These are phyloP conservation scores for Emberiza fucata DNA, from an alignment of 2,113 vertebrate genomes.

Conservation along the genomic window DNA sequence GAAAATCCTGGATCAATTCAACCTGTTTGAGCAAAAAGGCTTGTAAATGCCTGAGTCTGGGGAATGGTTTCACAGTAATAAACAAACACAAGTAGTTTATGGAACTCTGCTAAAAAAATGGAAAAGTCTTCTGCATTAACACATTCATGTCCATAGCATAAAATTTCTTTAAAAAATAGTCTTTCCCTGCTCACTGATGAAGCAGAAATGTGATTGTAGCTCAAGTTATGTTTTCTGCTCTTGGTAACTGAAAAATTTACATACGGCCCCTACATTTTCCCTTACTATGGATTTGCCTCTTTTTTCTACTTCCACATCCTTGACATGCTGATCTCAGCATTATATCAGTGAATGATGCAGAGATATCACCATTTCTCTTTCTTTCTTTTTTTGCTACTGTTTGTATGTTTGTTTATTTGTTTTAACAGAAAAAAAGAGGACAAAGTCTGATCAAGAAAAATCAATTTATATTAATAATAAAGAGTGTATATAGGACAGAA, in stretches of 20 bases:
- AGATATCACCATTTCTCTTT: neutral
- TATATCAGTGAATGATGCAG: neutral
- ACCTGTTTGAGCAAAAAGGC: neutral
- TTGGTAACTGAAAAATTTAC: neutral
- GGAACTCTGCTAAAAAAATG: neutral
- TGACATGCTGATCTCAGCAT: neutral
- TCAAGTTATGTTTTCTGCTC: neutral
- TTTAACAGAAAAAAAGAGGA: neutral
- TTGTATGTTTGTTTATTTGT: neutral
- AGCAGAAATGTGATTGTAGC: neutral
- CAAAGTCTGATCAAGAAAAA: neutral
- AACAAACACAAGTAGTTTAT: neutral
- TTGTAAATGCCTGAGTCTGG: neutral
- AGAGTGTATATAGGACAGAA: neutral
- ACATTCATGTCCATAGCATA: neutral
- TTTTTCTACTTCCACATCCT: neutral
- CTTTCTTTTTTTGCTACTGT: neutral
- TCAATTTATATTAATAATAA: neutral
- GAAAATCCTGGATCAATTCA: constrained; percentile 47
- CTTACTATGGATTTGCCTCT: neutral
- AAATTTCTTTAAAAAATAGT: neutral
- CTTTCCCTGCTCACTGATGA: neutral
- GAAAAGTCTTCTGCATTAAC: neutral
- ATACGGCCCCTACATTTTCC: neutral
- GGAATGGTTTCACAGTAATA: neutral